Evolutionary conservation across 2,797 vertebrate species (phyloP).

Genomic region (Labeo calbasu): DNA sequence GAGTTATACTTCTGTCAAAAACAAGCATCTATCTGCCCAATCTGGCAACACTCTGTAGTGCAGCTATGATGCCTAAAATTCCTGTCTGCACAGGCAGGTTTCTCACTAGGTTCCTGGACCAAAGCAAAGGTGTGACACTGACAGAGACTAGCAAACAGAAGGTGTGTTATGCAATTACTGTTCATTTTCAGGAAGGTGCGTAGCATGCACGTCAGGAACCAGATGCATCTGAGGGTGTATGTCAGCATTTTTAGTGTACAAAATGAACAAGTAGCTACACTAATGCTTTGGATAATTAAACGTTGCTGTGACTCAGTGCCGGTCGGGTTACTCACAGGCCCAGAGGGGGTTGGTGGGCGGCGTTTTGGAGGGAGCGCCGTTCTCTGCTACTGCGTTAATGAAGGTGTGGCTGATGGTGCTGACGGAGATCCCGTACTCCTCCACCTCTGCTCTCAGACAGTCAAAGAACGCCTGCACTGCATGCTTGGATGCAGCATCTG

Average conservation of each 20-base stretch:
- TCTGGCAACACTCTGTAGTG: neutral
- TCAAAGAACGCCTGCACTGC: conserved; percentile 94
- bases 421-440: conserved; percentile 89
- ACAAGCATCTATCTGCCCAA: neutral
- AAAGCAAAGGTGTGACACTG: neutral
- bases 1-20: neutral
- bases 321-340: conserved; percentile 79
- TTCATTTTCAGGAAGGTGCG: neutral
- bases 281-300: neutral
- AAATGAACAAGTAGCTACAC: neutral
- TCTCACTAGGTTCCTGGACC: neutral
- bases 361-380: conserved; percentile 52
- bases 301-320: conserved; percentile 2
- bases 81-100: conserved; percentile 4
- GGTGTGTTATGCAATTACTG: neutral
- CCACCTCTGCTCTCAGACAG: conserved; percentile 91
- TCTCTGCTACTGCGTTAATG: conserved; percentile 76
- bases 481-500: conserved; percentile 94
- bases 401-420: conserved; percentile 94
- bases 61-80: no score
- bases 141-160: neutral
- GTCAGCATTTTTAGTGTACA: neutral
- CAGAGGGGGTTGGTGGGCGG: conserved; percentile 75
- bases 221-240: conserved; percentile 12
- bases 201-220: neutral